Conservation (phyloP, 2,113 vertebrate genomes). For the Heterotis niloticus region DNA sequence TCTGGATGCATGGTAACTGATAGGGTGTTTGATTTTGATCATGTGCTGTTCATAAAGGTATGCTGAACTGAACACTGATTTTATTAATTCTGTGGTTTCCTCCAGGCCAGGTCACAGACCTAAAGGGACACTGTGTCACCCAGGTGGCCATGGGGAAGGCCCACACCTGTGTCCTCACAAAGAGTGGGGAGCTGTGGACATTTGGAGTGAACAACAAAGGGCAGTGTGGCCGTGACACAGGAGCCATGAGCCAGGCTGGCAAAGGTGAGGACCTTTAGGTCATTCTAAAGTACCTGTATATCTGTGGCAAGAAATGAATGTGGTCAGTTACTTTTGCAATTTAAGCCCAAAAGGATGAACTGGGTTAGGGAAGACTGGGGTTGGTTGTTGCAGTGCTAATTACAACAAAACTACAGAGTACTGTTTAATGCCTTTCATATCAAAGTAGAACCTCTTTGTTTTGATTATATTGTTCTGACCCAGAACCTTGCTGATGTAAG, state of each 20-base stretch:
- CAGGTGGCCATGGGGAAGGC: conserved; percentile 99
- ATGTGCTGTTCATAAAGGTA: not conserved
- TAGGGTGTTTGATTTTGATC: not conserved
- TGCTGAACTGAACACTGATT: too few relatives aligned
- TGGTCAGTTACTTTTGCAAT: too few relatives aligned
- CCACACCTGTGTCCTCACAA: conserved; percentile 93
- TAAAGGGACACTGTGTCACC: conserved; percentile 94
- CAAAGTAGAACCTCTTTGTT: too few relatives aligned
- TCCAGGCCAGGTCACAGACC: conserved; percentile 89
- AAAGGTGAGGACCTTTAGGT: conserved; percentile 72
- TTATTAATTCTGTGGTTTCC: conserved; percentile 10
- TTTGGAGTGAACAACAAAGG: conserved; percentile 99
- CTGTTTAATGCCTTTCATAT: too few relatives aligned
- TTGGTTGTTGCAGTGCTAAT: too few relatives aligned
- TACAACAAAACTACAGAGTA: too few relatives aligned
- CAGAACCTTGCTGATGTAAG: too few relatives aligned
- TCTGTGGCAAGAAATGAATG: not conserved
- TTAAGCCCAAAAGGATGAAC: too few relatives aligned
- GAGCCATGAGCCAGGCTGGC: conserved; percentile 88
- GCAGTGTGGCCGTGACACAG: conserved; percentile 95
- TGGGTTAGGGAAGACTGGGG: too few relatives aligned
- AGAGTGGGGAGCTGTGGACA: conserved; percentile 94
- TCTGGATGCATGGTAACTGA: not conserved
- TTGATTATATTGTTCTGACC: too few relatives aligned
- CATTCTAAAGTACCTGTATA: not conserved